These are phyloP conservation scores for Penaeus indicus DNA, from an alignment of 1,140 invertebrate species.

Conservation along the genomic window DNA sequence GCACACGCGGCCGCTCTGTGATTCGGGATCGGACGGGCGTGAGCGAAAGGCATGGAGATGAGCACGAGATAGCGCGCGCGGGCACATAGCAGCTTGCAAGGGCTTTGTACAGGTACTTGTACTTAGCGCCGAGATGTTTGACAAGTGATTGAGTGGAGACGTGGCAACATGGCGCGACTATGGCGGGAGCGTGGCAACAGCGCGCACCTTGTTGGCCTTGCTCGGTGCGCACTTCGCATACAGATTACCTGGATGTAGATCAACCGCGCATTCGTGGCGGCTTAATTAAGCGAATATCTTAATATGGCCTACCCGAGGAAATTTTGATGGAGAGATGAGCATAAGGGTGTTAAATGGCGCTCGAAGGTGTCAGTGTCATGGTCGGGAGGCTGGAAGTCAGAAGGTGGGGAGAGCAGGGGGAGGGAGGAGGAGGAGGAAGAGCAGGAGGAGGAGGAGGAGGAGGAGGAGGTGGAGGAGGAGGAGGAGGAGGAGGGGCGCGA, in stretches of 20 bases:
- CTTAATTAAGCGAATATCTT: constrained; percentile 34
- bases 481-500: background rate
- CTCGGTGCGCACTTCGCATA: constrained; percentile 38
- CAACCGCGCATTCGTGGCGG: constrained; percentile 20
- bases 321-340: background rate
- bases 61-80: no score
- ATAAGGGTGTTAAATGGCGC: background rate
- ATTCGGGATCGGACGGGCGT: no score
- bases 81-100: no score
- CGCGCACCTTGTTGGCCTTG: constrained; percentile 37
- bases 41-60: no score
- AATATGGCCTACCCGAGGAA: background rate
- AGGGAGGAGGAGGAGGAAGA: no score
- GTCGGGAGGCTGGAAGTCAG: no score
- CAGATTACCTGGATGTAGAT: constrained; percentile 37
- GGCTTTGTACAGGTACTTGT: no score
- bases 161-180: constrained; percentile 30
- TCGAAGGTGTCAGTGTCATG: no score
- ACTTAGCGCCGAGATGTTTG: no score
- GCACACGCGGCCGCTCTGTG: no score
- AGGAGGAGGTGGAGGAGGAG: background rate
- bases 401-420: no score
- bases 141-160: constrained; percentile 5
- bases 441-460: background rate
- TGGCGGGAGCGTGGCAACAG: background rate